Base-by-base conservation (phyloP, 2,888 invertebrate species). In the Drosophila percnosoma region DNA sequence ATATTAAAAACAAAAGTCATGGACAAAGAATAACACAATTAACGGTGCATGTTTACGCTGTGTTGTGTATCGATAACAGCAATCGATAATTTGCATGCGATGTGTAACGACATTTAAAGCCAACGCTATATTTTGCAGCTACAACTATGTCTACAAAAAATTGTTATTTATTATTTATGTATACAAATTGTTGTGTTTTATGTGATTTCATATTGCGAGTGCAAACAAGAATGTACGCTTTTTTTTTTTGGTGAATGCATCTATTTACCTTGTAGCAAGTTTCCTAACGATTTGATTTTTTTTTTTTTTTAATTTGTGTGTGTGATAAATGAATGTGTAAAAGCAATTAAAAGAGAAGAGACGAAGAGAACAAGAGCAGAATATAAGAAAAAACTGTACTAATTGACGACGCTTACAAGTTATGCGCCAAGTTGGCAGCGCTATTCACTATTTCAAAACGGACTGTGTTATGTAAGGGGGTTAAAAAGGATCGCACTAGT, bases 251-350 rank as follows among this genome's bases (percentile, higher is more conserved):
- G 40, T 74, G 73, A 73, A 65, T 80, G 71, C 71, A 69, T 60
- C 75, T 87, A 89, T 87, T 93, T 94, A 95, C 95, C 95, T 95
- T 95, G 94, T 93, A 95, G 93, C 85, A 95, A 93, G 92, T 95
- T 94, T 93, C 94, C 95, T 95, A 92, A 89, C 80, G 73, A 54
- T 55, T 62, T 65, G 38, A 55, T 36, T 29, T 58, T 67, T 49
- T 59, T 67, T 61, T n/a, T 36, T 52, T 64, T 70, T 63, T 61
- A 52, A 65, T 71, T 52, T 68, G 62, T 57, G 73, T 55, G 65
- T 55, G 65, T 68, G 58, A 40, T 54, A 38, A 54, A 73, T 73
- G 74, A 52, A 68, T 89, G 73, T 72, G 65, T 73, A 48, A 72
- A 75, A 75, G 75, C 79, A 68, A 66, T 80, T 80, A 57, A 81